Conservation (phyloP, 2,113 vertebrate species). For the Cochlearius cochlearius region DNA sequence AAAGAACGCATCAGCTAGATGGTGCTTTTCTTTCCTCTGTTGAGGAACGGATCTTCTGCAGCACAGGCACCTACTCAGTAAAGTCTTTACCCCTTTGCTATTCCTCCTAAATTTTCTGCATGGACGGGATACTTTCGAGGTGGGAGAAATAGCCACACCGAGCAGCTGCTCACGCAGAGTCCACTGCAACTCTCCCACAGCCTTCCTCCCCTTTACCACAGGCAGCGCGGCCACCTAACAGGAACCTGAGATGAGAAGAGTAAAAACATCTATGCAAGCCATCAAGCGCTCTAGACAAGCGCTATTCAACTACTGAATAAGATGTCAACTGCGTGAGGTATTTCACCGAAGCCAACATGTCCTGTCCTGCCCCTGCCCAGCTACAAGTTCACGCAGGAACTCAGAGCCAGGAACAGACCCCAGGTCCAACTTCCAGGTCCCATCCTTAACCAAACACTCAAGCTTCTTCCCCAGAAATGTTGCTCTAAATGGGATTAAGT, state of each 20-base stretch:
- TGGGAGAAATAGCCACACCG: neutral
- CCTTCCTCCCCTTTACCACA: neutral
- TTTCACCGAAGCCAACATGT: neutral
- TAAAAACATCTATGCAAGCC: neutral
- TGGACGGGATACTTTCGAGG: neutral
- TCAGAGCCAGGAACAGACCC: neutral
- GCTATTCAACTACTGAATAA: neutral
- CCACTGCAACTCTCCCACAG: neutral
- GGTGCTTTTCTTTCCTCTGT: neutral
- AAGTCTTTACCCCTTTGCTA: neutral
- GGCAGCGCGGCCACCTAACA: neutral
- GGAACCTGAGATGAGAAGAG: neutral
- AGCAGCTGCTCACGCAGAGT: neutral
- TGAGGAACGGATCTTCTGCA: neutral
- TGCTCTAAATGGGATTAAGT: constrained; percentile 13
- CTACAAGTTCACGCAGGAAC: neutral
- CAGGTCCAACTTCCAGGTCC: neutral
- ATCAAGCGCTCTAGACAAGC: neutral
- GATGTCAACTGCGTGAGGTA: neutral
- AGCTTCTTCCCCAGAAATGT: neutral
- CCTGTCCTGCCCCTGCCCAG: constrained; percentile 10
- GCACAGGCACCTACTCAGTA: neutral
- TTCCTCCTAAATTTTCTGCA: neutral
- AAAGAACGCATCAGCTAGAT: neutral
- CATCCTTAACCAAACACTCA: constrained; percentile 50